Evolutionary conservation across 2,888 invertebrate genomes (phyloP).

Genomic region (Petrophora chlorosata): DNA sequence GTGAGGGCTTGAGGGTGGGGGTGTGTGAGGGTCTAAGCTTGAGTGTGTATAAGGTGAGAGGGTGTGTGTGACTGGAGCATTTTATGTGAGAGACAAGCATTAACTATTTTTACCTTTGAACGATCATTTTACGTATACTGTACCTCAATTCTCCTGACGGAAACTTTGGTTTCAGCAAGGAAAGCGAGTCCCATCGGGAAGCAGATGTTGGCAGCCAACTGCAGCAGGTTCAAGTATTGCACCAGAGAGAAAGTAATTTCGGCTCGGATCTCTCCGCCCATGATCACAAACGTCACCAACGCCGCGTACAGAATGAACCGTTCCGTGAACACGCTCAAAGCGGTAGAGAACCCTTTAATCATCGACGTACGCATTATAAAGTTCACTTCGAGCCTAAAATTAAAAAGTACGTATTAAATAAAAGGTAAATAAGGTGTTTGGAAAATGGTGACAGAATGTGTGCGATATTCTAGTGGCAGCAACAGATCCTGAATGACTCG

Average conservation of each 20-base stretch:
- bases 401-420: constrained; percentile 1
- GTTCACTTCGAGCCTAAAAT: constrained; percentile 86
- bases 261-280: constrained; percentile 84
- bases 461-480: no score
- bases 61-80: no score
- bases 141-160: constrained; percentile 86
- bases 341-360: constrained; percentile 86
- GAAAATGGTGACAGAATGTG: no score
- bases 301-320: constrained; percentile 92
- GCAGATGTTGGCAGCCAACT: constrained; percentile 86
- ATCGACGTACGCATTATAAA: constrained; percentile 86
- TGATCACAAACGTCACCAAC: constrained; percentile 88
- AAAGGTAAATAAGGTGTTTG: no score
- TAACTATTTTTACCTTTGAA: no score
- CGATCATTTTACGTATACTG: no score
- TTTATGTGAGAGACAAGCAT: no score
- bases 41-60: no score
- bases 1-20: no score
- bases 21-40: no score
- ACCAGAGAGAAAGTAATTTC: constrained; percentile 90
- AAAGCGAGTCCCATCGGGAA: constrained; percentile 85
- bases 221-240: constrained; percentile 90
- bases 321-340: constrained; percentile 91
- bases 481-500: no score
- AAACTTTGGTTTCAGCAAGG: constrained; percentile 86